Base-by-base conservation (phyloP, 2,888 invertebrate genomes). In the Lycophotia porphyrea region DNA sequence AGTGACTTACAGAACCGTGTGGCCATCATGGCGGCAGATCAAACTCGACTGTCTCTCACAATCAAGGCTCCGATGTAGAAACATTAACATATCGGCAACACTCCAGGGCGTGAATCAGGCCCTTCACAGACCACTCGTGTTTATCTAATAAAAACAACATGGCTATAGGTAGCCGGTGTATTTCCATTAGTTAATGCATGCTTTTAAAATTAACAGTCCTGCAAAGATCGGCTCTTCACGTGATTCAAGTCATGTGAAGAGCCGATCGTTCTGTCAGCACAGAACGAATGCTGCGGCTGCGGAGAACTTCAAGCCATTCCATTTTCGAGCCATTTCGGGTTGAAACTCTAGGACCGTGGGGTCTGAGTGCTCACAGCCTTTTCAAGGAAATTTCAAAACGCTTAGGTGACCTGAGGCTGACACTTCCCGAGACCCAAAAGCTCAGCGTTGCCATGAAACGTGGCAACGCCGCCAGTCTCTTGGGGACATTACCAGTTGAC, bases 141-240 rank as follows among this genome's bases (percentile, higher is more conserved):
- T 80, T 70, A 80, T 80, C 79, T 34, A 58, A n/a, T 42, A 65
- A 65, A 39, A 82, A 49, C 76, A 76, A 52, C 21, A 81, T 73
- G 34, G 39, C 34, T 68, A 27, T 18, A 44, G 24, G n/a, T 39
- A 60, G n/a, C 11, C 8, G 7, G 27, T 5, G 9, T 39, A 74
- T 44, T 65, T 73, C 60, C 60, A 73, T 80, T 80, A 78, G 34
- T 34, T 61, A 60, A 49, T 76, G 49, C 31, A 71, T 36, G 61
- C 49, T 79, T 77, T 71, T 63, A 63, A 39, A 52, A 80, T 77
- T 8, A 36, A 36, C 15, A 49, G 18, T 61, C 0, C 3, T 47
- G 64, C 18, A 13, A 27, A 42, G n/a, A 64, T 11, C 13, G 1
- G 1, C 18, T 64, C 27, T 49, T 34, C 18, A 42, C 11, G 8